These are phyloP conservation scores for Echeneis naucrates DNA, from an alignment of 2,797 vertebrate genomes.

Conservation along the genomic window DNA sequence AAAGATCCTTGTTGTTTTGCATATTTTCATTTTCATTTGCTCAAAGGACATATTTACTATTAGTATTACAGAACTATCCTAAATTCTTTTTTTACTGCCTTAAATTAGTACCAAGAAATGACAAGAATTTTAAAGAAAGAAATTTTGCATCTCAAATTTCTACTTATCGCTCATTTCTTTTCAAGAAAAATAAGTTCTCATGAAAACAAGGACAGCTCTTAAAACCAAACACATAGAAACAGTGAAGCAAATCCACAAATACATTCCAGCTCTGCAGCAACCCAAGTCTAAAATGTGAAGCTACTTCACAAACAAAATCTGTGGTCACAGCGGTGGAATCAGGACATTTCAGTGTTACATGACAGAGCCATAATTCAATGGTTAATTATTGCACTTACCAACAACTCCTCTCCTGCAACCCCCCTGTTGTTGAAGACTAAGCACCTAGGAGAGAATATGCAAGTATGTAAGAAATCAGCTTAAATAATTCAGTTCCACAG, in stretches of 20 bases:
- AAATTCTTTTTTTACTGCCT: background rate
- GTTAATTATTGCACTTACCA: constrained; percentile 75
- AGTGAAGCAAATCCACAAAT: too few species aligned
- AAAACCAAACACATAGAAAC: background rate
- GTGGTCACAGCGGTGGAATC: too few species aligned
- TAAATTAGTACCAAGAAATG: background rate
- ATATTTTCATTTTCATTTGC: background rate
- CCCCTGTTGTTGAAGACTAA: constrained; percentile 90
- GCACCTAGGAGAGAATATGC: constrained; percentile 74
- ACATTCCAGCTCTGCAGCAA: background rate
- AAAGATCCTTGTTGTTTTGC: background rate
- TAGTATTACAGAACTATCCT: background rate
- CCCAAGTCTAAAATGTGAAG: background rate
- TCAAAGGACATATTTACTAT: background rate
- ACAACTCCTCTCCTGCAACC: constrained; percentile 85
- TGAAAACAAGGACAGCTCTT: background rate
- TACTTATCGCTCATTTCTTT: background rate
- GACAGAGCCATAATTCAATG: background rate
- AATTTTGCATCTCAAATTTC: background rate
- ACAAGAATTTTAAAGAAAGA: too few species aligned
- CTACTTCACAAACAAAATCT: background rate
- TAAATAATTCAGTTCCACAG: background rate
- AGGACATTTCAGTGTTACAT: background rate
- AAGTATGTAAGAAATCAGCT: background rate
- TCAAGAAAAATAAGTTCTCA: background rate